phyloP scores from a whole-genome alignment of 2,888 invertebrate species.

The Pandemis heparana region DNA sequence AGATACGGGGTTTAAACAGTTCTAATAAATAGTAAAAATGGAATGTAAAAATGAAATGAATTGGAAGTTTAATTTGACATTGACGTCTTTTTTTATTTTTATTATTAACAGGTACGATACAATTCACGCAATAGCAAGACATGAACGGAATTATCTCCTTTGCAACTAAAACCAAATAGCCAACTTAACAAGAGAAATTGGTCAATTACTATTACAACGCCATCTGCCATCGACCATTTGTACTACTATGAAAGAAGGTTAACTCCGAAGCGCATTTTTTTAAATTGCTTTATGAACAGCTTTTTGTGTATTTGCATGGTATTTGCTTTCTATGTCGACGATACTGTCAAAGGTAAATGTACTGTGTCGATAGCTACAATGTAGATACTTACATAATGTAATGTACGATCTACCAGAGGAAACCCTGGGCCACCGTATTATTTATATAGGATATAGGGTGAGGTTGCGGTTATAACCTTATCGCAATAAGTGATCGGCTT shows the following conservation, averaged over 20 bases:
- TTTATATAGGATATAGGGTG: too few species aligned
- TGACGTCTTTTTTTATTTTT: slow-evolving; percentile 27
- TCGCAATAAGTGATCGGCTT: too few species aligned
- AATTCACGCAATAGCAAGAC: too few species aligned
- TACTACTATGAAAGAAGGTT: not conserved
- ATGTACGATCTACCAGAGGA: too few species aligned
- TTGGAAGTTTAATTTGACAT: slow-evolving; percentile 38
- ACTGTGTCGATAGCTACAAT: too few species aligned
- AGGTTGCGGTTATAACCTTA: too few species aligned
- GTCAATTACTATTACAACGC: not conserved
- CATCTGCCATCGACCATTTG: not conserved
- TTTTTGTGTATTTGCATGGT: too few species aligned
- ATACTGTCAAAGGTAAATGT: too few species aligned
- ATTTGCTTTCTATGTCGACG: too few species aligned
- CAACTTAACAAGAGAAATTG: slow-evolving; percentile 9
- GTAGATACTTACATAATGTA: too few species aligned
- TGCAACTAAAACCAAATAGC: slow-evolving; percentile 3
- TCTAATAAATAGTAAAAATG: slow-evolving; percentile 27
- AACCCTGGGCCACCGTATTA: too few species aligned
- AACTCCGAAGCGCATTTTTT: not conserved
- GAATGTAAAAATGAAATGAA: slow-evolving; percentile 38
- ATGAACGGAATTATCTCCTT: not conserved
- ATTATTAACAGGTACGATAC: slow-evolving; percentile 7
- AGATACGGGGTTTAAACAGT: slow-evolving; percentile 18
- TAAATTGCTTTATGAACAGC: not conserved